Base-by-base conservation (phyloP, 2,113 vertebrate genomes). In the Stictonetta naevosa region DNA sequence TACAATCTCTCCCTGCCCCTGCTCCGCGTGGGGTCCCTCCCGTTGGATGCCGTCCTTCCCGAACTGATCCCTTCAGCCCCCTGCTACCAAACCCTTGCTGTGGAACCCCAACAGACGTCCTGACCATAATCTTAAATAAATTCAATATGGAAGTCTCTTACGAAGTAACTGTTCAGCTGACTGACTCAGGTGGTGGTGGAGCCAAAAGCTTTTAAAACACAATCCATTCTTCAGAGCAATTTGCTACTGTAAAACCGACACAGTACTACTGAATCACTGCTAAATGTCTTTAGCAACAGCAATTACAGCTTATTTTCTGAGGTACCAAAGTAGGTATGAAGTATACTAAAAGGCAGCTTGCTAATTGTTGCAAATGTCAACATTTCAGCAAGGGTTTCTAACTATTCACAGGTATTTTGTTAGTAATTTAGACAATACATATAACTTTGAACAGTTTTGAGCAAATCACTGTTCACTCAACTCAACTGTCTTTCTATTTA, bases 101-200 rank as follows among this genome's bases (percentile, higher is more conserved):
- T 22, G 22, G 23, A 50, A 50, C 23, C 48, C 48, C 48, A 50
- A 50, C 25, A 50, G 21, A 23, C 22, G 12, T 69, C 46, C 44
- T 58, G 38, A 56, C 56, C 58, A 23, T 2, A 44, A 36, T n/a
- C 74, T 48, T 80, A 59, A 72, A 29, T 13, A 16, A 42, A 62
- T 64, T 77, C 34, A 53, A 62, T 89, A 79, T 40, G 68, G 64
- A 78, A 80, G 42, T 13, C 26, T 74, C 56, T 71, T 83, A 72
- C 60, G 85, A 86, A 86, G 69, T 28, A 25, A 34, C 21, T 1
- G 5, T 44, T 91, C 63, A 60, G 55, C 33, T 68, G 68, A 29
- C 34, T n/a, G 40, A 44, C 31, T 63, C 0, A 0, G 48, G 14
- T 1, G n/a, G 17, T 67, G 40, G 21, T 0, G 4, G 3, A 63